Percentiles rank a stretch among this genome's conserved stretches.
Evolutionary conservation across 2,888 invertebrate genomes (phyloP).

Genomic region (Rhagonycha fulva): DNA sequence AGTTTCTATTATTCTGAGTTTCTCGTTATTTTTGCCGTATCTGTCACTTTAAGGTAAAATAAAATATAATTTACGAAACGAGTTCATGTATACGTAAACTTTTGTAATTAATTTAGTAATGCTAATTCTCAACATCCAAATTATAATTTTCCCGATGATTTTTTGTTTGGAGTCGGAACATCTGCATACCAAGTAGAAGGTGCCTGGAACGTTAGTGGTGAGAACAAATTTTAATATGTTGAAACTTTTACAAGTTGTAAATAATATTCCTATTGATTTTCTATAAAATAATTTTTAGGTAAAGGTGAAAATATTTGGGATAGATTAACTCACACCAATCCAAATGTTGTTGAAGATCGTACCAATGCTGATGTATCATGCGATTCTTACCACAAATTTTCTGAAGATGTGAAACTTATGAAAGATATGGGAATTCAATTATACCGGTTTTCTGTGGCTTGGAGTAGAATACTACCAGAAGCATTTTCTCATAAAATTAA

Average conservation of each 20-base stretch:
- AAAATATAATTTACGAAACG: too few species aligned
- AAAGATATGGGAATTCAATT: slow-evolving; percentile 60
- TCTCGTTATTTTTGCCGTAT: too few species aligned
- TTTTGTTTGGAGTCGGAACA: slow-evolving; percentile 60
- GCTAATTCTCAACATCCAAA: not conserved
- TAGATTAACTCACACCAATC: slow-evolving; percentile 54
- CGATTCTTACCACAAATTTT: slow-evolving; percentile 68
- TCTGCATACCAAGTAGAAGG: slow-evolving; percentile 63
- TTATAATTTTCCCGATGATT: slow-evolving; percentile 56
- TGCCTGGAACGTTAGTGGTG: slow-evolving; percentile 55
- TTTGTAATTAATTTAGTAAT: not conserved
- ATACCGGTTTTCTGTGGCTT: slow-evolving; percentile 66
- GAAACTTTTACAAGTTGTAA: too few species aligned
- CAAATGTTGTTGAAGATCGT: slow-evolving; percentile 58
- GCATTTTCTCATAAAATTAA: slow-evolving; percentile 69
- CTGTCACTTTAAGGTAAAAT: too few species aligned
- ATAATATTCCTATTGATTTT: too few species aligned
- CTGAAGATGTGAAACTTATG: slow-evolving; percentile 64
- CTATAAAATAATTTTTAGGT: slow-evolving; percentile 35
- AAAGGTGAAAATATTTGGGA: slow-evolving; percentile 61
- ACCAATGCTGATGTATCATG: slow-evolving; percentile 64
- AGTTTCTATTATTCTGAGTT: too few species aligned
- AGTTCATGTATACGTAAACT: not conserved
- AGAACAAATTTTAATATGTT: not conserved
- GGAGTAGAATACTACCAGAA: slow-evolving; percentile 68